These are phyloP conservation scores for Diabrotica virgifera DNA, from an alignment of 1,140 invertebrate species.

Conservation along the genomic window DNA sequence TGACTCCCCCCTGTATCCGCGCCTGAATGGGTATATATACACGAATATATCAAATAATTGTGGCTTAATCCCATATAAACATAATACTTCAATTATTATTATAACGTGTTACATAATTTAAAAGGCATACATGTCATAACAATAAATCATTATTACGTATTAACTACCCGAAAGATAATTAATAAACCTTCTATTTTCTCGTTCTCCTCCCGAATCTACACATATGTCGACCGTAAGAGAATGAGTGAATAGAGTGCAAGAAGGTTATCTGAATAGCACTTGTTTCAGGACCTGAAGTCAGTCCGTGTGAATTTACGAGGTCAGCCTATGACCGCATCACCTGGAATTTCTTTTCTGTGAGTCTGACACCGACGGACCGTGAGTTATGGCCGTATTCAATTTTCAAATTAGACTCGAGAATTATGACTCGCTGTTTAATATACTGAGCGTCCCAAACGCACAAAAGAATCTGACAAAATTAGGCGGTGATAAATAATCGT, in stretches of 20 bases:
- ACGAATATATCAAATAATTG: too few species aligned
- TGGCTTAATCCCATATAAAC: too few species aligned
- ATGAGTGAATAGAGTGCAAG: slow-evolving; percentile 36
- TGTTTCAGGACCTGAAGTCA: slow-evolving; percentile 36
- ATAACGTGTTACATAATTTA: too few species aligned
- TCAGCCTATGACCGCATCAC: slow-evolving; percentile 35
- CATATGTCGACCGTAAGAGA: slow-evolving; percentile 34
- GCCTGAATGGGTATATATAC: too few species aligned
- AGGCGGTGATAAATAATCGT: too few species aligned
- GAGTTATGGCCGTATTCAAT: not conserved
- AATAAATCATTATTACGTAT: too few species aligned
- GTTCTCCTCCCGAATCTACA: slow-evolving; percentile 17
- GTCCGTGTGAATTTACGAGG: slow-evolving; percentile 38
- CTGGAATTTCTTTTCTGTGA: slow-evolving; percentile 9
- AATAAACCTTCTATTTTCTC: too few species aligned
- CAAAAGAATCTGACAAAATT: too few species aligned
- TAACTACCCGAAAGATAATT: too few species aligned
- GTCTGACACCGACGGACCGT: slow-evolving; percentile 10
- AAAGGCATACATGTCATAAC: too few species aligned
- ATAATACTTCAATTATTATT: too few species aligned
- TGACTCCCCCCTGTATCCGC: too few species aligned
- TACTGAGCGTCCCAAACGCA: not conserved
- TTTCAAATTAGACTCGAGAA: not conserved
- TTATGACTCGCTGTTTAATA: not conserved
- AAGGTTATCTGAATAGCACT: slow-evolving; percentile 43